phyloP scores from a whole-genome alignment of 2,888 invertebrate species.

The Tricholauxania praeusta region DNA sequence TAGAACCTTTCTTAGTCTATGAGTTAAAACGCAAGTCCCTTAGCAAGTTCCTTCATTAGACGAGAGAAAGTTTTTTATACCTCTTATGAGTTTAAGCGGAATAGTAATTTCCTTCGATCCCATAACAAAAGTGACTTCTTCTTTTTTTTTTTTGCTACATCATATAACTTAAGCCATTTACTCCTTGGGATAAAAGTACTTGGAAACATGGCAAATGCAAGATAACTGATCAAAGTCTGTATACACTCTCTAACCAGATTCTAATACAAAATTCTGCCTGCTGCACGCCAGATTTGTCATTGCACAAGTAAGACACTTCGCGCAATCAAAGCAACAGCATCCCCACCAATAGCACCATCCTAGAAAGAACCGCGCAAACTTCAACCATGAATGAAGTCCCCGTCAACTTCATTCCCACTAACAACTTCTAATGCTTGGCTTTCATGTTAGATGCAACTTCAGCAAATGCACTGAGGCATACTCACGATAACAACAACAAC shows the following conservation, averaged over 20 bases:
- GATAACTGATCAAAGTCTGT: neutral
- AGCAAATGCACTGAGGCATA: neutral
- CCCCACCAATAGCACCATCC: slow-evolving; percentile 2
- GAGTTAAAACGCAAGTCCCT: too few species aligned
- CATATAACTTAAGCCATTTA: too few species aligned
- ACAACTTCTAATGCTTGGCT: slow-evolving; percentile 8
- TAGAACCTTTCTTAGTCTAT: too few species aligned
- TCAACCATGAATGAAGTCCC: slow-evolving; percentile 30
- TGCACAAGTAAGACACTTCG: slow-evolving; percentile 27
- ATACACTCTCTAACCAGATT: slow-evolving; percentile 20
- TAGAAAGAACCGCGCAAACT: slow-evolving; percentile 16
- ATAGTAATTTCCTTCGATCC: too few species aligned
- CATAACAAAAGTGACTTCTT: too few species aligned
- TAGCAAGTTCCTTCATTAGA: too few species aligned
- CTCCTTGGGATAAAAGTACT: neutral
- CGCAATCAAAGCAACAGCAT: slow-evolving; percentile 4
- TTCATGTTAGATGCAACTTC: neutral
- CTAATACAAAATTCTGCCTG: slow-evolving; percentile 27
- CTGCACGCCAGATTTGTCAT: slow-evolving; percentile 1
- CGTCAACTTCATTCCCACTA: slow-evolving; percentile 3
- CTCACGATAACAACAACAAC: neutral
- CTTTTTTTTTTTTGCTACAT: too few species aligned
- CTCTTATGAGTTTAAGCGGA: too few species aligned
- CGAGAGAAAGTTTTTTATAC: too few species aligned
- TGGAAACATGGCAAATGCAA: neutral